Conservation (phyloP, 2,888 invertebrate species). For the Eudemis profundana region DNA sequence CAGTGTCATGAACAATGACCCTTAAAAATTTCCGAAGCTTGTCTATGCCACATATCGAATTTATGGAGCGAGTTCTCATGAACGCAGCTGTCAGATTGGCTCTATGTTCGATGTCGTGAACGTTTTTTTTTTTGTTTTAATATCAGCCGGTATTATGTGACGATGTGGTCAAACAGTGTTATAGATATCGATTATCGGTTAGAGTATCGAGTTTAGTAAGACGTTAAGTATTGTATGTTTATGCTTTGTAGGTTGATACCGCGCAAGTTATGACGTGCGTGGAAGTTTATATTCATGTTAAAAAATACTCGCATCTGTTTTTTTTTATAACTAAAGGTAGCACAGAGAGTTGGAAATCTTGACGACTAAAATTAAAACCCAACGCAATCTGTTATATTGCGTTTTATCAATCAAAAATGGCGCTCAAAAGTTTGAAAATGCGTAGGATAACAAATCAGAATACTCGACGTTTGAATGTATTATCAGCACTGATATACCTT, state of each 20-base stretch:
- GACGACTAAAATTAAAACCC: too few species aligned
- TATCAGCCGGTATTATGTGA: conserved; percentile 40
- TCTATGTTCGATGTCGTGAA: conserved; percentile 61
- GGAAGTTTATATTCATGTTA: not conserved
- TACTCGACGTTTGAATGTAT: not conserved
- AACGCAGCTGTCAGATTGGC: conserved; percentile 74
- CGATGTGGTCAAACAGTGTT: conserved; percentile 43
- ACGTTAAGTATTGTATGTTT: conserved; percentile 2
- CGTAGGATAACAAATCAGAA: too few species aligned
- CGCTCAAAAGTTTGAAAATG: too few species aligned
- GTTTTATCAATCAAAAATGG: too few species aligned
- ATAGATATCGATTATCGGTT: conserved; percentile 40
- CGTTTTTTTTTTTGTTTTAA: conserved; percentile 60
- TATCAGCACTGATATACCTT: conserved; percentile 1
- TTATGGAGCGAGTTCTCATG: conserved; percentile 57
- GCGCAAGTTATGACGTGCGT: too few species aligned
- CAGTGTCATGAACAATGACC: conserved; percentile 25
- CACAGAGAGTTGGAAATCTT: not conserved
- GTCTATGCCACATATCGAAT: conserved; percentile 25
- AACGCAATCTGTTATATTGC: too few species aligned
- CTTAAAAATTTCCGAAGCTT: conserved; percentile 22
- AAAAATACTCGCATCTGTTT: not conserved
- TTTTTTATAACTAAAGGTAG: not conserved
- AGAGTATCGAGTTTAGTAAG: conserved; percentile 34
- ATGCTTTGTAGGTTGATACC: conserved; percentile 21